Base-by-base conservation (phyloP, 1,140 invertebrate species). In the Lepidurus arcticus region DNA sequence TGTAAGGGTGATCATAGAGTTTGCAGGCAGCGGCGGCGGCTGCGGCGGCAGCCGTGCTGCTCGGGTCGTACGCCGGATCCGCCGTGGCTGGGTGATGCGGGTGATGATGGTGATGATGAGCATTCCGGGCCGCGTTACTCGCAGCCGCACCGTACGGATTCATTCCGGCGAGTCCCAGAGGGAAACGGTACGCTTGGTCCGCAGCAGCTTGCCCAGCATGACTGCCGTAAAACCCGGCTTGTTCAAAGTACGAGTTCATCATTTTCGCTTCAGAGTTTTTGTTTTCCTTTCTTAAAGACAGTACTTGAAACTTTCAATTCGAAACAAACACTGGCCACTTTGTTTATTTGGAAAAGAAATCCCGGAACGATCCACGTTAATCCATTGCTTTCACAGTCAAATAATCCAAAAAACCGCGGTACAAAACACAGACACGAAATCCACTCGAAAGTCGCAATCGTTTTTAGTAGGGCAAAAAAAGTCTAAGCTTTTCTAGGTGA, bases 171-270 rank as follows among this genome's bases (percentile, higher is more conserved):
- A 96, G 86, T 53, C 93, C 93, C 76, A 96, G 86, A 8, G 94
- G 93, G 79, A 86, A 86, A 82, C 94, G 88, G 86, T 95, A 93
- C 74, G 82, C 91, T 89, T 85, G 85, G 65, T 86, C 85, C 45
- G 83, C 84, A 16, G 73, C 74, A 90, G 90, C 76, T 89, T 88
- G 73, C 90, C 88, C 65, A 88, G 90, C 65, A 87, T 94, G 94
- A 82, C 92, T 90, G 79, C 93, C 93, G 87, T 96, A 96, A 88
- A 96, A 96, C 85, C 94, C 93, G 86, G 92, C 91, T 88, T 95
- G 94, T 87, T 96, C 94, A 86, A 96, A 97, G 86, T 96, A 96
- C 83, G 94, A 95, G 90, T 96, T 96, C 94, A 96, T 96, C 87
- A 87, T 86, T 82, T 81, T 83, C 73, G 75, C 2, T 24, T 42